Evolutionary conservation across 2,113 vertebrate species (phyloP), one percentile per base, ranked within the genome.

Genomic region (Mustelus asterias): DNA sequence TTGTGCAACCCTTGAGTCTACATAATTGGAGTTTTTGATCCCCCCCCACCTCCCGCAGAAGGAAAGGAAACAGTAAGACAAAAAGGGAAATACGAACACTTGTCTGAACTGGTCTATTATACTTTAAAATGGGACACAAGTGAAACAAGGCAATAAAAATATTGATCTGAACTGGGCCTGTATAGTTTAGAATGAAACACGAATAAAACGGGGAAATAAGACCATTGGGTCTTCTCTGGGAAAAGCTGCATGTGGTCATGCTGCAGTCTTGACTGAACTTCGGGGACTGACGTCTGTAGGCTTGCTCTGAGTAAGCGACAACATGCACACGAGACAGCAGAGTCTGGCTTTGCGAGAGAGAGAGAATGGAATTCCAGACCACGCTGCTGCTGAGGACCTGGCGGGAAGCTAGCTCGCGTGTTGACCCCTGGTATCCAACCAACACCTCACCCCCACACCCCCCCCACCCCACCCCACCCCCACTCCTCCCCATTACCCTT

Each of bases 401-500:
- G 37, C 44, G 26, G 20, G 92, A 3, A 69, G 65, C 63, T 54
- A 63, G 60, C 60, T 69, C 9, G 26, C 65, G 41, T 2, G 37
- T 4, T 70, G 65, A 44, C 20, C 67, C 60, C 37, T 60, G 54
- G 33, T 18, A 41, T 4, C 41, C 3, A 18, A 22, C 16, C 22
- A 0, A 18, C 16, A 54, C 85, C 41, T 4, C 6, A 18, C 11
- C 0, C 78, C 78, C 78, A 0, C 13, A 11, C 8, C 18, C 41
- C 1, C 41, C 13, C 37, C 0, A 5, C 37, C 18, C 20, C 14
- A 0, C 0, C 16, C 5, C 0, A 20, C 41, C 10, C 0, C 88
- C 44, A 8, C 44, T n/a, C n/a, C 22, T 54, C 22, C 85, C 44
- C 24, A 11, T 44, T 58, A 26, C 86, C 9, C 48, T 16, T 92